phyloP scores from a whole-genome alignment of 2,888 invertebrate genomes.

The Copidosoma aretas region DNA sequence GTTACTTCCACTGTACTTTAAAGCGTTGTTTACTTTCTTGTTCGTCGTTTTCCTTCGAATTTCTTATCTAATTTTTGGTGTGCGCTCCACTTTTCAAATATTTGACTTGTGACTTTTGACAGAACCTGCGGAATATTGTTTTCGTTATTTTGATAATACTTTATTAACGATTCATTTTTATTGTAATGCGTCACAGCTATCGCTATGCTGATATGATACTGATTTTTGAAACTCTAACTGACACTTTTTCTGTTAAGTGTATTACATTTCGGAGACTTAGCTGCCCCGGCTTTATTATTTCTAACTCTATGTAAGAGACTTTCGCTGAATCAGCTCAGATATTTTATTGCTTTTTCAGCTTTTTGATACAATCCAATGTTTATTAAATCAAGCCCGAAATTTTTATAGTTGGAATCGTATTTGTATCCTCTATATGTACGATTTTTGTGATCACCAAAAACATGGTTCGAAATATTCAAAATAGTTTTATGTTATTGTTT shows the following conservation, averaged over 20 bases:
- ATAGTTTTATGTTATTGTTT: too few species aligned
- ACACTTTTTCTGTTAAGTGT: conserved; percentile 7
- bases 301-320: too few species aligned
- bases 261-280: not conserved
- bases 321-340: too few species aligned
- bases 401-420: too few species aligned
- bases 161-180: conserved; percentile 22
- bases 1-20: not conserved
- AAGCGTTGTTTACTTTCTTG: not conserved
- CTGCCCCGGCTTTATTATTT: too few species aligned
- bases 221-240: not conserved
- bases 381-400: too few species aligned
- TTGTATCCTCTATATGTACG: too few species aligned
- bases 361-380: too few species aligned
- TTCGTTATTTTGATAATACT: conserved; percentile 4
- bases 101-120: not conserved
- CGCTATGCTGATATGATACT: conserved; percentile 7
- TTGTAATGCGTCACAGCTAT: conserved; percentile 20
- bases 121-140: conserved; percentile 4
- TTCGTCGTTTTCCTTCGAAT: not conserved
- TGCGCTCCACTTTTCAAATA: not conserved
- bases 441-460: too few species aligned
- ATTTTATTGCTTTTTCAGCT: too few species aligned
- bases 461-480: too few species aligned
- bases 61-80: not conserved